Evolutionary conservation across 64 coral and sea anemone species (phyloP).

Genomic region (Actinia tenebrosa): DNA sequence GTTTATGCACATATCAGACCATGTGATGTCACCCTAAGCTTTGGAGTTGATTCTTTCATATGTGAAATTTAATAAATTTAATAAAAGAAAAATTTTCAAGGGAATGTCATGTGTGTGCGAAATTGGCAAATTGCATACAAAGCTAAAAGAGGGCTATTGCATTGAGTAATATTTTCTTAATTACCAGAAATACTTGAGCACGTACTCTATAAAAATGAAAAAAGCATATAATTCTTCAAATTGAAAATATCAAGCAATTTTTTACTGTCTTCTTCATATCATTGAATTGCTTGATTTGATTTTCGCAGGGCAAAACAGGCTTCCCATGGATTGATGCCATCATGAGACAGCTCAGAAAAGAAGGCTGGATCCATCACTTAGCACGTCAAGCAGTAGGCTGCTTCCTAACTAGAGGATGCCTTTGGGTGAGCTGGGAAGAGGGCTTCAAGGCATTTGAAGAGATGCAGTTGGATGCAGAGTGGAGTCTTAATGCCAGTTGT

Average conservation of each 20-base stretch:
- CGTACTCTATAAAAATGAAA: no score
- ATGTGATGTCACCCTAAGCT: no score
- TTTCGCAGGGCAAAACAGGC: conserved; percentile 71
- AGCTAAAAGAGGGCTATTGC: no score
- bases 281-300: background rate
- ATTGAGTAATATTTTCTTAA: no score
- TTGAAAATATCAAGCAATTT: no score
- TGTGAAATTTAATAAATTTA: no score
- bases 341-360: conserved; percentile 64
- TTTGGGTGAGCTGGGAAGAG: conserved; percentile 96
- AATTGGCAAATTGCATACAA: no score
- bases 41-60: no score
- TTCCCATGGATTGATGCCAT: conserved; percentile 99
- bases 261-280: background rate
- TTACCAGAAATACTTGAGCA: no score
- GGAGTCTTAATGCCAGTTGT: conserved; percentile 90
- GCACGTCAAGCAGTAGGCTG: conserved; percentile 88
- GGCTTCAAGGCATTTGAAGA: conserved; percentile 97
- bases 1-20: no score
- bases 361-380: conserved; percentile 89
- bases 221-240: background rate
- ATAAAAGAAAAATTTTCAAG: no score
- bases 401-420: conserved; percentile 92
- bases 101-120: no score
- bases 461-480: conserved; percentile 82